Percentiles rank a stretch among this genome's conserved stretches.
These are phyloP conservation scores for Dryas iulia DNA, from an alignment of 1,140 invertebrate species.

Conservation along the genomic window DNA sequence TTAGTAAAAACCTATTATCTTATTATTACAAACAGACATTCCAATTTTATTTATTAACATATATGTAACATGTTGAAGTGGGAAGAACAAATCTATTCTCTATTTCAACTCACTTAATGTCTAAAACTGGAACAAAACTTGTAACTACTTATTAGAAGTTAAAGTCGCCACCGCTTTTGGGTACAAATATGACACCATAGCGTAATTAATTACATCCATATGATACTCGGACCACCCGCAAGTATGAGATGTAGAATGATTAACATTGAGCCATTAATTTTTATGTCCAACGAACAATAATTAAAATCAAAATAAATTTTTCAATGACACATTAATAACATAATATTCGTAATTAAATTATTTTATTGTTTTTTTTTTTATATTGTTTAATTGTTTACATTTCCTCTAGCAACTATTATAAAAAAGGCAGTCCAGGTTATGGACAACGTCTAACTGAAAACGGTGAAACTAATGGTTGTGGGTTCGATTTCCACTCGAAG, in stretches of 20 bases:
- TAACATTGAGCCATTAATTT: background rate
- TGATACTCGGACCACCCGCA: slow-evolving; percentile 29
- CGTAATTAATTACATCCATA: slow-evolving; percentile 33
- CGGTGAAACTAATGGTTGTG: no score
- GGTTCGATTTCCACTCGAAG: no score
- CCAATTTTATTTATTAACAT: no score
- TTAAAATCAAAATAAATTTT: slow-evolving; percentile 2
- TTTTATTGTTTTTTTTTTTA: background rate
- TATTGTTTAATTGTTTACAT: background rate
- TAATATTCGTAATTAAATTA: background rate
- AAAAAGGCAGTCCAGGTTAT: no score
- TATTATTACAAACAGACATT: no score
- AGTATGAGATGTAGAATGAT: slow-evolving; percentile 11
- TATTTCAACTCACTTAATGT: background rate
- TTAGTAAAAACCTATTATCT: no score
- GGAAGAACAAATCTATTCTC: background rate
- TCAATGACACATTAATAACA: background rate
- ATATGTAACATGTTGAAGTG: background rate
- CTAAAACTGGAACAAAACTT: background rate
- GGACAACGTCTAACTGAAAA: no score
- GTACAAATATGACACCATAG: slow-evolving; percentile 22
- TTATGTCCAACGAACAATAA: background rate
- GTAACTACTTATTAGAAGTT: background rate
- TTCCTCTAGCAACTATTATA: background rate
- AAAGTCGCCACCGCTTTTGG: background rate